phyloP scores from a whole-genome alignment of 2,113 vertebrate species.

The Odobenus rosmarus region DNA sequence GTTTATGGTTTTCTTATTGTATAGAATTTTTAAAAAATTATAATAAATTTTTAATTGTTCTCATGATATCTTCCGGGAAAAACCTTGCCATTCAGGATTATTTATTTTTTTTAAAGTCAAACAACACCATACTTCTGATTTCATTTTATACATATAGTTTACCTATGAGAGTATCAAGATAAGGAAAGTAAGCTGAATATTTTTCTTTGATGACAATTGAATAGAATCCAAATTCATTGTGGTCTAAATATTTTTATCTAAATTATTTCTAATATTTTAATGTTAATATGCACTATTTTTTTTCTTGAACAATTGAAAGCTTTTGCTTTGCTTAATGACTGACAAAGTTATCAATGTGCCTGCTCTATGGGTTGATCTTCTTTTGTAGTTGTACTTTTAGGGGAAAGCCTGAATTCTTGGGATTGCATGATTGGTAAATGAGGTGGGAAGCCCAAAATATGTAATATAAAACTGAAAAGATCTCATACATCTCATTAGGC shows the following conservation, averaged over 20 bases:
- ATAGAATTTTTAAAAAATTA: background rate
- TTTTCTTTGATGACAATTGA: background rate
- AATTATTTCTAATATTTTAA: background rate
- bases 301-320: background rate
- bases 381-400: conserved; percentile 63
- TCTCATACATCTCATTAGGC: background rate
- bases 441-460: background rate
- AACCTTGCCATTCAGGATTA: background rate
- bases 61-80: background rate
- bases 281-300: background rate
- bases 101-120: background rate
- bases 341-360: background rate
- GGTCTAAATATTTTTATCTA: background rate
- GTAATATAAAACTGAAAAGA: background rate
- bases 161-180: background rate
- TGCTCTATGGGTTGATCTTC: background rate
- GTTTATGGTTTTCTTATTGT: background rate
- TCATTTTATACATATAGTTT: background rate
- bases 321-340: background rate
- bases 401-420: conserved; percentile 57
- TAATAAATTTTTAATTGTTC: background rate
- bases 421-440: conserved; percentile 50
- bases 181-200: background rate
- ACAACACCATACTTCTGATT: background rate
- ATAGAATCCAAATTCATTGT: background rate